phyloP scores from a whole-genome alignment of 2,113 vertebrate species.

The Symphodus melops region DNA sequence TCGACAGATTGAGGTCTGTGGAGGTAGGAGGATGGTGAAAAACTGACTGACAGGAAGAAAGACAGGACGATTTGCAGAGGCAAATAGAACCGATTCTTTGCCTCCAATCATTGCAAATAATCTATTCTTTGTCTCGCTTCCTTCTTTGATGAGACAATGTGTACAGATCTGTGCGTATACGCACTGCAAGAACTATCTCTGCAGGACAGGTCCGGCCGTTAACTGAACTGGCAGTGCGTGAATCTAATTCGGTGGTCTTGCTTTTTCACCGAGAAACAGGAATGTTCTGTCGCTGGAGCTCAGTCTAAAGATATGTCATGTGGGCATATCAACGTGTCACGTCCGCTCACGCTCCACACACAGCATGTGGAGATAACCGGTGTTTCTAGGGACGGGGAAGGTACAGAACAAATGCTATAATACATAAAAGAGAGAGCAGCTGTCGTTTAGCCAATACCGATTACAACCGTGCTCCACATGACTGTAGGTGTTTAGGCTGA shows the following conservation, averaged over 20 bases:
- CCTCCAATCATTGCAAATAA: slow-evolving; percentile 19
- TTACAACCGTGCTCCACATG: slow-evolving; percentile 55
- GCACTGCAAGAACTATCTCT: slow-evolving; percentile 13
- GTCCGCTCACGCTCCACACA: slow-evolving; percentile 43
- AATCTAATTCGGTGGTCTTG: slow-evolving; percentile 58
- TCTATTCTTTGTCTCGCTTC: slow-evolving; percentile 12
- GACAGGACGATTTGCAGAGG: slow-evolving; percentile 17
- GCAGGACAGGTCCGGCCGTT: slow-evolving; percentile 29
- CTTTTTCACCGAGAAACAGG: slow-evolving; percentile 44
- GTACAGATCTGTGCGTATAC: slow-evolving; percentile 2
- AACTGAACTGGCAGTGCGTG: slow-evolving; percentile 35
- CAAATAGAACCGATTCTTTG: slow-evolving; percentile 7
- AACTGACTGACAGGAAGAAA: slow-evolving; percentile 20
- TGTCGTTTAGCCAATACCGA: slow-evolving; percentile 65
- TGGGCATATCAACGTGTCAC: slow-evolving; percentile 60
- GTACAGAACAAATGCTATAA: slow-evolving; percentile 64
- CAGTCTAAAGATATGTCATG: slow-evolving; percentile 59
- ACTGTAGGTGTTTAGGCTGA: slow-evolving; percentile 59
- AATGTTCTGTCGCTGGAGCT: slow-evolving; percentile 28
- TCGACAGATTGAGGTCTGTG: slow-evolving; percentile 66
- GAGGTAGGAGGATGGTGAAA: slow-evolving; percentile 44
- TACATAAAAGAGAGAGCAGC: slow-evolving; percentile 55
- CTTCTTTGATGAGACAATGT: slow-evolving; percentile 10
- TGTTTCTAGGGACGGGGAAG: slow-evolving; percentile 41
- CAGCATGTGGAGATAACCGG: slow-evolving; percentile 56